Base-by-base conservation (phyloP, 2,888 invertebrate genomes). In the Spilarctia lutea region DNA sequence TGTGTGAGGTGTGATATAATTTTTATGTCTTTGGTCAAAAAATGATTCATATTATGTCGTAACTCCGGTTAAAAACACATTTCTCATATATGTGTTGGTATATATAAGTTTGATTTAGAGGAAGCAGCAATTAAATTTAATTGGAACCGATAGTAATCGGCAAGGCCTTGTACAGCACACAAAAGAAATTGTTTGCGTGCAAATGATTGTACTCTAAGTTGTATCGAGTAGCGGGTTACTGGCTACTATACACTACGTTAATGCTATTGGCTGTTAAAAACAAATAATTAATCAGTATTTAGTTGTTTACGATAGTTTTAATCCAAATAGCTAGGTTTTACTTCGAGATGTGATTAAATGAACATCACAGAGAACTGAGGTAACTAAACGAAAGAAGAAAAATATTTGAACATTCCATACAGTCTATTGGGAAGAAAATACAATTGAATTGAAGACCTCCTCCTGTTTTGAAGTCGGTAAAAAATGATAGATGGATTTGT, bases 171-270 rank as follows among this genome's bases (percentile, higher is more conserved):
- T 68, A 48, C 65, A 60, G 60, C 33, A 69, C 68, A 73, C 73
- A 73, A 73, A 73, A 73, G 73, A 73, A 73, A 69, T 73, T 73
- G 69, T 69, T 30, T 65, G 67, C 73, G 56, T 69, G 35, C 69
- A 24, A 69, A 69, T 56, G 56, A 69, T 63, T 11, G 42, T 60
- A 71, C 13, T 63, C 18, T 16, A 27, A 63, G 52, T 71, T 71
- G 74, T 71, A 71, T 71, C 45, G 71, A 67, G 20, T 30, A 30
- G 13, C 60, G 13, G 2, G 30, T 18, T 18, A n/a, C n/a, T n/a
- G n/a, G n/a, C n/a, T n/a, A n/a, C n/a, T n/a, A 18, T 63, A 30
- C 18, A 27, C 16, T 6, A 30, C 7, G 63, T 16, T 27, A 27
- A 7, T 18, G 30, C 18, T 63, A 30, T 63, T 30, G 2, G 27